Percentiles rank a stretch among this genome's conserved stretches.
Conservation (phyloP, 2,113 vertebrate species). For the Lasiurus cinereus region DNA sequence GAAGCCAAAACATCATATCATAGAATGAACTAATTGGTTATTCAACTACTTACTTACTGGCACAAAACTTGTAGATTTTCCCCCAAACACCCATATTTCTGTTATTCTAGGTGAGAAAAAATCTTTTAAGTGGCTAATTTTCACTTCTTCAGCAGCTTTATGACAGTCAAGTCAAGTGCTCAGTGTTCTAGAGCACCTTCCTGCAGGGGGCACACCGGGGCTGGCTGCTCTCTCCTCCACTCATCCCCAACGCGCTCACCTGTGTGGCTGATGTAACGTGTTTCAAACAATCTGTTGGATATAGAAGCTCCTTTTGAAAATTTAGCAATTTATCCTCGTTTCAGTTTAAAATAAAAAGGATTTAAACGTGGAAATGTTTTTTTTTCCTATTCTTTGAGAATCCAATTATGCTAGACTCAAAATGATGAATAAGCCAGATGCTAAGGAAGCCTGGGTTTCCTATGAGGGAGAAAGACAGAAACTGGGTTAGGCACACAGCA, state of each 20-base stretch:
- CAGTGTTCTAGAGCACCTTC: neutral
- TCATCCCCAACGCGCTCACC: neutral
- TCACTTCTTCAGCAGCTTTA: neutral
- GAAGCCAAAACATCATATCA: neutral
- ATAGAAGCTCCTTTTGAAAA: neutral
- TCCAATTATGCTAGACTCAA: neutral
- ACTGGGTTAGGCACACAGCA: neutral
- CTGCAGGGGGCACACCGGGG: neutral
- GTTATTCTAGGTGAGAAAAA: neutral
- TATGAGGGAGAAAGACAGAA: neutral
- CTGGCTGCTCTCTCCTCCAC: neutral
- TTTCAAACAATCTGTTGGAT: neutral
- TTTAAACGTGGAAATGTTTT: neutral
- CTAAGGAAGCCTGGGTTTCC: neutral
- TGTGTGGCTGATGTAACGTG: neutral
- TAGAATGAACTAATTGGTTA: neutral
- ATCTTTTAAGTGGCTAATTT: neutral
- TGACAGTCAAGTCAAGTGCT: neutral
- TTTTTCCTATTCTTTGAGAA: neutral
- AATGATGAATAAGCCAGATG: neutral
- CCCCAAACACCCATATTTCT: neutral
- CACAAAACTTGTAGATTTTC: neutral
- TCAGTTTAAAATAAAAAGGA: slow-evolving; percentile 55
- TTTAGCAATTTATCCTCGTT: neutral
- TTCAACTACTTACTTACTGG: neutral